Conservation (phyloP, 2,113 vertebrate genomes). For the Megaleporinus macrocephalus region DNA sequence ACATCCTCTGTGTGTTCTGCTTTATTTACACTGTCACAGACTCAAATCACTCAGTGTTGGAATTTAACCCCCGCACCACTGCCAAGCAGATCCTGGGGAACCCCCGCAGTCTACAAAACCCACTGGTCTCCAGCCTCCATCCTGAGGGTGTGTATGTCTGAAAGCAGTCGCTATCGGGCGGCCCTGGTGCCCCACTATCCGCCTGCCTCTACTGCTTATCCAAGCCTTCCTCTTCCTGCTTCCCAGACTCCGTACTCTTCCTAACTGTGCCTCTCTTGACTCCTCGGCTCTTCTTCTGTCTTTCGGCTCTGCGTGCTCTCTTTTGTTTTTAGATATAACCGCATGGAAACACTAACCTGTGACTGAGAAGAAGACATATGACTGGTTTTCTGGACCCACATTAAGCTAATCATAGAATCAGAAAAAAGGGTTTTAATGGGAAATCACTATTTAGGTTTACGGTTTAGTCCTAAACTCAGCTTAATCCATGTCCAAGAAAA, state of each 20-base stretch:
- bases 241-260: background rate
- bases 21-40: slow-evolving; percentile 49
- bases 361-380: background rate
- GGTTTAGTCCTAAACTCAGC: too few species aligned
- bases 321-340: background rate
- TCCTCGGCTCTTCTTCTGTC: slow-evolving; percentile 8
- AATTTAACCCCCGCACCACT: slow-evolving; percentile 64
- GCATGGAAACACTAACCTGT: background rate
- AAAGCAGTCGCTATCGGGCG: background rate
- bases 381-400: too few species aligned
- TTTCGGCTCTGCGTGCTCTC: background rate
- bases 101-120: slow-evolving; percentile 75
- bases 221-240: slow-evolving; percentile 26
- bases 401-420: too few species aligned
- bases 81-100: slow-evolving; percentile 75
- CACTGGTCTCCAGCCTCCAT: slow-evolving; percentile 76
- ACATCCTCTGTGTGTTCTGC: background rate
- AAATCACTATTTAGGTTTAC: too few species aligned
- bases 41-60: slow-evolving; percentile 52
- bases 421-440: too few species aligned
- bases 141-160: slow-evolving; percentile 79
- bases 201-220: slow-evolving; percentile 13
- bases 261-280: slow-evolving; percentile 6
- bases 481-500: too few species aligned
- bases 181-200: slow-evolving; percentile 27